phyloP scores from a whole-genome alignment of 2,113 vertebrate genomes.

The Craseonycteris thonglongyai region DNA sequence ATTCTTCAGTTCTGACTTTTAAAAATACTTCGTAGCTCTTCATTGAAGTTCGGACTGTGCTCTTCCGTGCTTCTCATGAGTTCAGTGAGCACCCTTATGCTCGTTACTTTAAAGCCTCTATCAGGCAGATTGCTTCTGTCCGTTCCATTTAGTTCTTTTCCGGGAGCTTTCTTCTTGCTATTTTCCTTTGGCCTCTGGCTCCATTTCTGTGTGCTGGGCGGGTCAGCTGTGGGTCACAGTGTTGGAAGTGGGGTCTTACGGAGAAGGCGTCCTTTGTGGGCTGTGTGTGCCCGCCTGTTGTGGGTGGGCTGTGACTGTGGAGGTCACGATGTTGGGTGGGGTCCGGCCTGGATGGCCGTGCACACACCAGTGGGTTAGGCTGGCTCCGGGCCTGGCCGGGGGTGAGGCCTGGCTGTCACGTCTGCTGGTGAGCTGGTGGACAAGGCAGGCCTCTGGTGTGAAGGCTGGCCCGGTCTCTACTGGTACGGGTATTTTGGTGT shows the following conservation, averaged over 20 bases:
- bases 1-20: background rate
- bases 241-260: background rate
- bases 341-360: background rate
- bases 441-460: background rate
- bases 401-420: background rate
- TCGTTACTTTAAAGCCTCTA: background rate
- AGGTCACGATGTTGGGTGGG: background rate
- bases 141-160: background rate
- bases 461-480: background rate
- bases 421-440: background rate
- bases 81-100: background rate
- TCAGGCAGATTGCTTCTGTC: background rate
- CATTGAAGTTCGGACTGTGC: background rate
- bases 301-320: background rate
- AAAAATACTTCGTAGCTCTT: background rate
- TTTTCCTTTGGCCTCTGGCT: background rate
- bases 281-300: background rate
- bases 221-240: background rate
- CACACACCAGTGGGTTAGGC: too few relatives aligned
- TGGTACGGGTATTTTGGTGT: background rate
- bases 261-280: background rate
- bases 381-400: background rate
- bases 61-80: background rate
- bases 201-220: background rate
- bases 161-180: background rate